A percentile compares a stretch with the other conserved stretches of the same genome.
phyloP scores from a whole-genome alignment of 1,140 invertebrate species.

The Eupristina koningsbergeri region DNA sequence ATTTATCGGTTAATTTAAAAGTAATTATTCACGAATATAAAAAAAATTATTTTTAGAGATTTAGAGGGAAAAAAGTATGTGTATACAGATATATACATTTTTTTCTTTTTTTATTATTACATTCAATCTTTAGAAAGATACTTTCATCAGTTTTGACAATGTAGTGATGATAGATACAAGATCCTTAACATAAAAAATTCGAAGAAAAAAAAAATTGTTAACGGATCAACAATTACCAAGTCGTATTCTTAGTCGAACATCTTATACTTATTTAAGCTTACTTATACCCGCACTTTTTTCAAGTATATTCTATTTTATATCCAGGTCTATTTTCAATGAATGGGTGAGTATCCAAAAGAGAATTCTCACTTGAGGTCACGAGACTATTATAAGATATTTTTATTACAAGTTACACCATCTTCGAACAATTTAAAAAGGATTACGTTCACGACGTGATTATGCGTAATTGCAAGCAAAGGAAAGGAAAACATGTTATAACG shows the following conservation, averaged over 20 bases:
- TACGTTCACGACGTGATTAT: background rate
- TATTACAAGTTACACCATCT: background rate
- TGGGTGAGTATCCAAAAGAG: background rate
- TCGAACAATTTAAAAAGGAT: background rate
- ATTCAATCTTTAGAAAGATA: background rate
- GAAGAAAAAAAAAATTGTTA: background rate
- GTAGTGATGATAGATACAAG: background rate
- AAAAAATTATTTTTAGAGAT: too few relatives aligned
- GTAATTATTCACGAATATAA: too few relatives aligned
- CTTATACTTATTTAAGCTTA: background rate
- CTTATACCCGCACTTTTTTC: background rate
- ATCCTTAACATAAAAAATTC: background rate
- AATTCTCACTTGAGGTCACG: background rate
- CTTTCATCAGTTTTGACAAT: constrained; percentile 13
- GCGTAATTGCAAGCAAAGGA: background rate
- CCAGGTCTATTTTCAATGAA: background rate
- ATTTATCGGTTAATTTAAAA: too few relatives aligned
- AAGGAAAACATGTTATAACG: background rate
- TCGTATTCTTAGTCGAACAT: background rate
- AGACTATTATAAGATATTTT: background rate
- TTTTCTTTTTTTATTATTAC: background rate
- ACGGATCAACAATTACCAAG: background rate
- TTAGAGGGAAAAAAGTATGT: too few relatives aligned
- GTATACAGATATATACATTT: too few relatives aligned
- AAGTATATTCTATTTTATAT: background rate